Conservation (phyloP, 2,797 vertebrate genomes). For the Pempheris klunzingeri region DNA sequence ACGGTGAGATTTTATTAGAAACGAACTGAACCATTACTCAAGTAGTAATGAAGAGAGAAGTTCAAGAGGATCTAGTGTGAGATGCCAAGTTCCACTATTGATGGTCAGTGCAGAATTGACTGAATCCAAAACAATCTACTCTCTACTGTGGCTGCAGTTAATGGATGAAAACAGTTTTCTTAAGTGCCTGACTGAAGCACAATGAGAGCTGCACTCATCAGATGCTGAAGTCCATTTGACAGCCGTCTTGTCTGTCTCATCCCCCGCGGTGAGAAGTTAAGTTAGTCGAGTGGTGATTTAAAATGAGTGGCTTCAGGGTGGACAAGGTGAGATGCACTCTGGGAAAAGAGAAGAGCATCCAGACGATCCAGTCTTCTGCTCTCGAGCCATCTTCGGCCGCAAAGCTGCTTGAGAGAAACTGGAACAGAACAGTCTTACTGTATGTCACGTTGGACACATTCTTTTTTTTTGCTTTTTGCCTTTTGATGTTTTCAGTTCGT, state of each 20-base stretch:
- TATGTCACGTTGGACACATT: neutral
- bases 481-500: slow-evolving; percentile 35
- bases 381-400: slow-evolving; percentile 4
- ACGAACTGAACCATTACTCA: slow-evolving; percentile 49
- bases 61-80: slow-evolving; percentile 36
- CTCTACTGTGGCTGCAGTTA: slow-evolving; percentile 61
- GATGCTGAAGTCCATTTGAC: slow-evolving; percentile 46
- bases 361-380: slow-evolving; percentile 25
- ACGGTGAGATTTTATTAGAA: slow-evolving; percentile 29
- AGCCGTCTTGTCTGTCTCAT: slow-evolving; percentile 8
- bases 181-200: slow-evolving; percentile 24
- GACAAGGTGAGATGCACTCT: slow-evolving; percentile 66
- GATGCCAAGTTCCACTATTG: slow-evolving; percentile 40
- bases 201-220: neutral
- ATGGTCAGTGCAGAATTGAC: slow-evolving; percentile 26
- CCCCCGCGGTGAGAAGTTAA: slow-evolving; percentile 9
- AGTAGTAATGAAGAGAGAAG: slow-evolving; percentile 37
- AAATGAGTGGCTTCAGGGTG: slow-evolving; percentile 69
- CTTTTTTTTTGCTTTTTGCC: neutral
- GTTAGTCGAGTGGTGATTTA: slow-evolving; percentile 52
- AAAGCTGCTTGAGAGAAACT: slow-evolving; percentile 25
- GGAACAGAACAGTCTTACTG: slow-evolving; percentile 23
- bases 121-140: slow-evolving; percentile 34
- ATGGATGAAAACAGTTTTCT: slow-evolving; percentile 43
- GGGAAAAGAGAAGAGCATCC: slow-evolving; percentile 41